Evolutionary conservation across 2,113 vertebrate species (phyloP).

Genomic region (Podarcis cretensis): DNA sequence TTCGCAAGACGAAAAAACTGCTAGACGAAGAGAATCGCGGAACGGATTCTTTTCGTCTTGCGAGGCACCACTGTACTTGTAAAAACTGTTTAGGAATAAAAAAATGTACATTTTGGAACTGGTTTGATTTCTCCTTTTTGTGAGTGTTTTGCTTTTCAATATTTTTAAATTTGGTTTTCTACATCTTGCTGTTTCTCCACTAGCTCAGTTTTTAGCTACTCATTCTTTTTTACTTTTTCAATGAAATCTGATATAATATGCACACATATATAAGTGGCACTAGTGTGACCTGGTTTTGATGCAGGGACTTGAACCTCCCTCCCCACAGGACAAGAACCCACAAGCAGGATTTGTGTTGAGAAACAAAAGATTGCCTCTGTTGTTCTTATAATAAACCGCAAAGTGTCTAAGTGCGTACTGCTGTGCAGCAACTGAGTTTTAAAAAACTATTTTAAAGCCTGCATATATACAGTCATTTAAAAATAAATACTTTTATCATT

Average conservation of each 20-base stretch:
- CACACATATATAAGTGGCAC: no score
- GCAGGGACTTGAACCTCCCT: no score
- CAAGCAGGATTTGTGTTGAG: neutral
- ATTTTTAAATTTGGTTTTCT: neutral
- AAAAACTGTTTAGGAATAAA: no score
- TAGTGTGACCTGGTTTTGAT: neutral
- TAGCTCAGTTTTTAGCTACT: neutral
- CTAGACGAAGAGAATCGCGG: no score
- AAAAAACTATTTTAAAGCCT: neutral
- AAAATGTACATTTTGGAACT: neutral
- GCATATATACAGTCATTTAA: neutral
- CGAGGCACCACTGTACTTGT: no score
- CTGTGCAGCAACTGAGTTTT: neutral
- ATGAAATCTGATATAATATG: neutral
- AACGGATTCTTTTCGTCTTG: no score
- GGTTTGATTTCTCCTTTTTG: neutral
- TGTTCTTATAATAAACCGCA: neutral
- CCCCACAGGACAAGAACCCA: neutral
- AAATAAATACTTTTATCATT: neutral
- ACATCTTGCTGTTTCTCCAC: neutral
- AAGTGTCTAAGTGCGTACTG: neutral
- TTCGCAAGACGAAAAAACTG: no score
- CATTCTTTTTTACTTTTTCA: neutral
- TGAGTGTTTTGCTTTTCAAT: neutral
- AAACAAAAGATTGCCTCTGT: neutral